phyloP scores from a whole-genome alignment of 2,797 vertebrate species.

The Octomys mimax region DNA sequence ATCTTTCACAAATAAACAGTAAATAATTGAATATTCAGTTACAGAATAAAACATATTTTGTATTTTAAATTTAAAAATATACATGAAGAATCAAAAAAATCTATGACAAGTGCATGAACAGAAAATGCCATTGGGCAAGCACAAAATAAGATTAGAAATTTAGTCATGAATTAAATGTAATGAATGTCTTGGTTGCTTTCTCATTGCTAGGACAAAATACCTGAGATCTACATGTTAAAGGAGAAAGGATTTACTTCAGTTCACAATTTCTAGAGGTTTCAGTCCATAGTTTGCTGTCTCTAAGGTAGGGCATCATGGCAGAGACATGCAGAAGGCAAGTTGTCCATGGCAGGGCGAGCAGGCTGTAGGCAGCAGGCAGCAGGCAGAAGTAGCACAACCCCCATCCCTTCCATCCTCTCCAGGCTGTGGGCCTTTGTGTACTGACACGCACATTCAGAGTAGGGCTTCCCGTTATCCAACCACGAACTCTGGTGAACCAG shows the following conservation, averaged over 20 bases:
- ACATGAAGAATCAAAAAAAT: neutral
- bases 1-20: neutral
- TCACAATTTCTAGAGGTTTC: neutral
- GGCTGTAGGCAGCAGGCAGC: neutral
- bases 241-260: neutral
- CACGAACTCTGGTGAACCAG: neutral
- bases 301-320: neutral
- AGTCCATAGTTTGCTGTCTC: neutral
- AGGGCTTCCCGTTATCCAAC: neutral
- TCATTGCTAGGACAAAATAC: neutral
- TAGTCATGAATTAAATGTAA: neutral
- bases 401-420: neutral
- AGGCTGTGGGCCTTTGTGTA: neutral
- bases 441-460: neutral
- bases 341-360: neutral
- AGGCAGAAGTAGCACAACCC: neutral
- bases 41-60: neutral
- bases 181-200: neutral
- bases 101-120: neutral
- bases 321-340: neutral
- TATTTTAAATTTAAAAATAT: neutral
- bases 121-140: neutral
- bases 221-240: neutral
- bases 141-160: neutral
- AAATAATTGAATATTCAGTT: neutral